These are phyloP conservation scores for Drosophila acutilabella DNA, from an alignment of 2,888 invertebrate genomes.

Conservation along the genomic window DNA sequence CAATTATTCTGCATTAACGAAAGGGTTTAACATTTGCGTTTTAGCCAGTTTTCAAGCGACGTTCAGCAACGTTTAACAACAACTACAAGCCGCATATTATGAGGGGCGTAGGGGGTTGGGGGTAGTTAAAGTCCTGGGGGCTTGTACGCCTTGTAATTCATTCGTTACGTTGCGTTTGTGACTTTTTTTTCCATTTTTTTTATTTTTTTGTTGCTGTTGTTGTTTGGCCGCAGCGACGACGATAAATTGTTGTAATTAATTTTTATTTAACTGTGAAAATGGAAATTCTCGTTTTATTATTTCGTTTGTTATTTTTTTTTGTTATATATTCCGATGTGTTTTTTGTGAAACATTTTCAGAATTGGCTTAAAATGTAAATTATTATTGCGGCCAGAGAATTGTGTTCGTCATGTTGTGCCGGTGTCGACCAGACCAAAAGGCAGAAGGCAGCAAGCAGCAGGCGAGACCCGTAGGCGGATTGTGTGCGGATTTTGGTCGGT, in stretches of 20 bases:
- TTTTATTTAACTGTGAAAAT: conserved; percentile 83
- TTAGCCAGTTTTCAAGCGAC: conserved; percentile 65
- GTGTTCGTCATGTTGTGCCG: conserved; percentile 60
- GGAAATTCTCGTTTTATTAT: conserved; percentile 56
- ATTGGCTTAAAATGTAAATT: conserved; percentile 83
- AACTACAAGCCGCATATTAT: conserved; percentile 75
- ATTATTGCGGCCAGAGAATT: conserved; percentile 76
- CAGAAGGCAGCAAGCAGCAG: conserved; percentile 18
- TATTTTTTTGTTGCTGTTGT: conserved; percentile 26
- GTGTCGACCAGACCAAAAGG: conserved; percentile 8
- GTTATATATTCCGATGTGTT: conserved; percentile 7
- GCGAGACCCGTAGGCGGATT: conserved; percentile 41
- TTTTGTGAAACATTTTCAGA: conserved; percentile 69
- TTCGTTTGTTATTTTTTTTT: neutral
- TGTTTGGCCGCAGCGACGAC: conserved; percentile 58
- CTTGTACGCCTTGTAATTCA: conserved; percentile 77
- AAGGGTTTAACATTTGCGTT: conserved; percentile 82
- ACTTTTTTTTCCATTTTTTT: conserved; percentile 20
- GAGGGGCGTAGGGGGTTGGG: conserved; percentile 4
- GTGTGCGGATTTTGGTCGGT: conserved; percentile 54
- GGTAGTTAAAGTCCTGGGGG: conserved; percentile 59
- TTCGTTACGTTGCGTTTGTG: conserved; percentile 67
- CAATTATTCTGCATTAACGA: conserved; percentile 82
- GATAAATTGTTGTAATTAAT: conserved; percentile 83
- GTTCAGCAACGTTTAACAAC: conserved; percentile 65